Evolutionary conservation across 1,140 invertebrate species (phyloP).

Genomic region (Ladona fulva): DNA sequence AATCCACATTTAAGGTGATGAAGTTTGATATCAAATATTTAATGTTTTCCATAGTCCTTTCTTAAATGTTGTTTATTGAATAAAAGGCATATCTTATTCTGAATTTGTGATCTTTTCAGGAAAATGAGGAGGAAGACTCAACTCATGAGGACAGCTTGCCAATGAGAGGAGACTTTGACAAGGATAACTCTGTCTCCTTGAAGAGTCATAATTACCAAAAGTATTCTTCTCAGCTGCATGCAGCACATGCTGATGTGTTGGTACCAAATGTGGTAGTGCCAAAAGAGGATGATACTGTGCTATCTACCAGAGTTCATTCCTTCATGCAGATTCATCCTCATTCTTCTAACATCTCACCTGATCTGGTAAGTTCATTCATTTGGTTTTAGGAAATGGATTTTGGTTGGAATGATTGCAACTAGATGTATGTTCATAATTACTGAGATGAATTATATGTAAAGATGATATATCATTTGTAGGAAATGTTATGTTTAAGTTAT

Average conservation of each 20-base stretch:
- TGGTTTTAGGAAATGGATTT: no score
- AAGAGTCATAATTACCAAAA: neutral
- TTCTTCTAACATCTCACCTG: neutral
- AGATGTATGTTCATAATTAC: no score
- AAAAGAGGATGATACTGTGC: constrained; percentile 29
- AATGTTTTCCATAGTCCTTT: no score
- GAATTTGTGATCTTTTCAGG: neutral
- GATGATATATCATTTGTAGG: no score
- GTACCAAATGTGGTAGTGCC: neutral
- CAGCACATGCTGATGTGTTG: neutral
- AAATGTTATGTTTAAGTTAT: no score
- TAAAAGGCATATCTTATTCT: no score
- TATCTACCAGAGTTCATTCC: constrained; percentile 14
- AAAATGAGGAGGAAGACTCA: neutral
- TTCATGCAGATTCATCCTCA: constrained; percentile 23
- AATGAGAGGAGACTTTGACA: neutral
- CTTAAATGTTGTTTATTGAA: no score
- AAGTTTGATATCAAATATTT: no score
- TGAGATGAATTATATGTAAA: no score
- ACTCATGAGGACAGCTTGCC: neutral
- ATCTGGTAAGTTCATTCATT: neutral
- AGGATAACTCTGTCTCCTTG: neutral
- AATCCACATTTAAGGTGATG: no score
- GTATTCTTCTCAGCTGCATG: neutral
- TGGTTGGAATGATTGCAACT: no score